Base-by-base conservation (phyloP, 2,113 vertebrate species). In the Proterorhinus semilunaris region DNA sequence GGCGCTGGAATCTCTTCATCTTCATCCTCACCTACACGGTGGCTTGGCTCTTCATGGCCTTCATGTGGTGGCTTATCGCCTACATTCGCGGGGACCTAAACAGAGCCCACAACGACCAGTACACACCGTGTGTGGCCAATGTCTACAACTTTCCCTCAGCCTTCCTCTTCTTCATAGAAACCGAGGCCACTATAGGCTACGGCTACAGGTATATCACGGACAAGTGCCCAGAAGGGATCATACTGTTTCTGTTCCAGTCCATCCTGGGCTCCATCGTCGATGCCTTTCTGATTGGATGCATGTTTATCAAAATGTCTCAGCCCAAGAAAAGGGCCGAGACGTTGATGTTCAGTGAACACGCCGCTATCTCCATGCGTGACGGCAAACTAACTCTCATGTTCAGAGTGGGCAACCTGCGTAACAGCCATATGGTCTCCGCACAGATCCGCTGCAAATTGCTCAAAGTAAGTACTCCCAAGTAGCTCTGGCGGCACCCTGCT, bases 231-330 rank as follows among this genome's bases (percentile, higher is more conserved):
- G 97, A 99, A 90, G 97, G 97, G 73, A 99, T 99, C 88, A 96
- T 99, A 78, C 95, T 99, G 13, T 99, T 99, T 88, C 95, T 99
- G 72, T 98, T 99, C 88, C 98, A 99, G 91, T 99, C 98, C 78
- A 98, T 99, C 89, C 92, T 98, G 17, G 98, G 98, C 71, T 99
- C 98, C 84, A 98, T 99, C 61, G 98, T 99, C 74, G 98, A 99
- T 49, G 98, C 98, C 42, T 99, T 99, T 86, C 89, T 99, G 85
- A 98, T 99, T 73, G 98, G 98, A 84, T 99, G 98, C 90, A 99
- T 99, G 96, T 99, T 99, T 84, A 99, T 99, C 88, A 99, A 99
- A 92, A 99, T 99, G 98, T 99, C 98, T 21, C 98, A 99, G 88
- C 98, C 98, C 84, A 99, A 99, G 91, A 99, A 99, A 79, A 88